Conservation (phyloP, 1,140 invertebrate species). For the Armadillidium nasatum region DNA sequence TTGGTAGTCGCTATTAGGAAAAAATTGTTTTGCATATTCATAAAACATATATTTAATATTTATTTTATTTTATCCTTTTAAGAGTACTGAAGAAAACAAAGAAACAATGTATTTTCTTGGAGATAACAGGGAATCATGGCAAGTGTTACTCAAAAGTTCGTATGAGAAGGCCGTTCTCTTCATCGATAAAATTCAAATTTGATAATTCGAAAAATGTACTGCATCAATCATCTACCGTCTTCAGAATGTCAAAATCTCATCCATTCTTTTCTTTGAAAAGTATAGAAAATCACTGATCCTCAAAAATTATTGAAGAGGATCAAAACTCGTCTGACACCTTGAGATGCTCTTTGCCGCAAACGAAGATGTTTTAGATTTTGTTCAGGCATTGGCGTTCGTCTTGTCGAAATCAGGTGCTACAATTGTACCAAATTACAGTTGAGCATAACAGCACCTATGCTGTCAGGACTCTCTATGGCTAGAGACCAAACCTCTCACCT, state of each 20-base stretch:
- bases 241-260: not conserved
- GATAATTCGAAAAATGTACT: not conserved
- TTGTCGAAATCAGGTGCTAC: conserved; percentile 38
- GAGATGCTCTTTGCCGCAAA: conserved; percentile 32
- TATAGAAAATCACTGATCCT: too few species aligned
- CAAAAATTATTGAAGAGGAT: conserved; percentile 25
- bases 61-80: too few species aligned
- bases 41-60: too few species aligned
- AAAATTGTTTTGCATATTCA: too few species aligned
- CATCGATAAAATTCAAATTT: conserved; percentile 18
- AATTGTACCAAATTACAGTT: conserved; percentile 40
- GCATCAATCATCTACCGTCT: conserved; percentile 17
- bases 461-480: conserved; percentile 28
- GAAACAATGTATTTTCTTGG: not conserved
- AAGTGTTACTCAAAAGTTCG: not conserved
- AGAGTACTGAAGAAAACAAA: not conserved
- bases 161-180: conserved; percentile 5
- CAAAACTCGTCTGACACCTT: conserved; percentile 31
- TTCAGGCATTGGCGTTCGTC: conserved; percentile 36
- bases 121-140: not conserved
- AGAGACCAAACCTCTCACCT: conserved; percentile 36
- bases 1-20: too few species aligned
- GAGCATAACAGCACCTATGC: conserved; percentile 38
- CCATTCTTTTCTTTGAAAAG: not conserved
- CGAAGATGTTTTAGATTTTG: conserved; percentile 30